phyloP scores from a whole-genome alignment of 2,113 vertebrate species.

The Myotis yumanensis region DNA sequence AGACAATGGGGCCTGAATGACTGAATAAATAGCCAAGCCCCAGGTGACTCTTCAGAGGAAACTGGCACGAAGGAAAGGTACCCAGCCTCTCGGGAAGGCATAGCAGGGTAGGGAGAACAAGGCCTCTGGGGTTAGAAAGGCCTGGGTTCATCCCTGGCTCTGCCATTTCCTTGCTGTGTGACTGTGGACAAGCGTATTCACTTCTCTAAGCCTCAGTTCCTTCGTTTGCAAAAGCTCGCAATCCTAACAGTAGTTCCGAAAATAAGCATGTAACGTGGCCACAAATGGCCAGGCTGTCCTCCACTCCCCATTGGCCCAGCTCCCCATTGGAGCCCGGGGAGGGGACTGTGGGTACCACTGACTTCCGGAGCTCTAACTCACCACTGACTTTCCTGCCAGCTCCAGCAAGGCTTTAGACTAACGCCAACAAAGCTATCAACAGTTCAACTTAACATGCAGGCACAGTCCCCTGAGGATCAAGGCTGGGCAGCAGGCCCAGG shows the following conservation, averaged over 20 bases:
- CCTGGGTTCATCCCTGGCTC: background rate
- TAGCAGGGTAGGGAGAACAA: background rate
- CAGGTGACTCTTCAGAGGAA: background rate
- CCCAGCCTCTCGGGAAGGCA: background rate
- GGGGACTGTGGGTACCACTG: background rate
- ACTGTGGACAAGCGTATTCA: background rate
- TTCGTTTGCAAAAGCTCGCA: background rate
- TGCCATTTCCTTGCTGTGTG: background rate
- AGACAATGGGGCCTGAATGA: background rate
- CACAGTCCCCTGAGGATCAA: background rate
- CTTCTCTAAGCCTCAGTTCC: background rate
- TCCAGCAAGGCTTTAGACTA: background rate
- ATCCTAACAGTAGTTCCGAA: background rate
- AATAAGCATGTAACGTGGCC: background rate
- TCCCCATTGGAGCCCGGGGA: background rate
- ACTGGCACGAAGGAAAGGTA: background rate
- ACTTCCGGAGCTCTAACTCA: background rate
- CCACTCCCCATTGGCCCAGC: background rate
- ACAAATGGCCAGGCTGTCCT: background rate
- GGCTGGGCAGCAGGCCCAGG: background rate
- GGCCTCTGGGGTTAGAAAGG: background rate
- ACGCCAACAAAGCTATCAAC: conserved; percentile 46
- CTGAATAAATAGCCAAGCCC: background rate
- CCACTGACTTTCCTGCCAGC: background rate
- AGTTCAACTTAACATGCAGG: background rate